Evolutionary conservation across 2,888 invertebrate genomes (phyloP).

Genomic region (Spodoptera picta): DNA sequence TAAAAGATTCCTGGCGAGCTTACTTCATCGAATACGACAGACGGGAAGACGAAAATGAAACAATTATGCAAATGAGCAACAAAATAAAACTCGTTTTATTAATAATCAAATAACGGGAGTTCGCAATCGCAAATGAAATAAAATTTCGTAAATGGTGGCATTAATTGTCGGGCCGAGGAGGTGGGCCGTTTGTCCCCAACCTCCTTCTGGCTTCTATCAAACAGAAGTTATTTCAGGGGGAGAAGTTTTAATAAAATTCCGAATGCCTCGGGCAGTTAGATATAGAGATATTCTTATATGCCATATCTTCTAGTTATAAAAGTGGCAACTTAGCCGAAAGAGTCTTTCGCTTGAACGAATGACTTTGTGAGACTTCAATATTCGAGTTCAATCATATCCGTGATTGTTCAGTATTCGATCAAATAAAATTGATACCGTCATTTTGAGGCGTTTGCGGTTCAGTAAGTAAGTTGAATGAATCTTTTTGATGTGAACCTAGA

Average conservation of each 20-base stretch:
- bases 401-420: slow-evolving; percentile 63
- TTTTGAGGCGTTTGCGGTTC: slow-evolving; percentile 45
- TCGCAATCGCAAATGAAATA: slow-evolving; percentile 83
- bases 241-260: slow-evolving; percentile 87
- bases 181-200: slow-evolving; percentile 56
- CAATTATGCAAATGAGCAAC: slow-evolving; percentile 86
- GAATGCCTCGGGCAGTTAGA: slow-evolving; percentile 80
- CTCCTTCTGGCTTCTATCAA: slow-evolving; percentile 80
- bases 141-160: slow-evolving; percentile 85
- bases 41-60: slow-evolving; percentile 82
- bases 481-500: slow-evolving; percentile 26
- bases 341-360: slow-evolving; percentile 68
- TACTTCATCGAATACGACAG: slow-evolving; percentile 78
- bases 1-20: slow-evolving; percentile 70
- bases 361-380: slow-evolving; percentile 75
- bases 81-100: slow-evolving; percentile 87
- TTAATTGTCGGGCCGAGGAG: slow-evolving; percentile 77
- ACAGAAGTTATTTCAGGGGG: slow-evolving; percentile 86
- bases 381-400: slow-evolving; percentile 64
- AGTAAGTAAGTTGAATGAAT: slow-evolving; percentile 40
- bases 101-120: slow-evolving; percentile 86
- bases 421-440: slow-evolving; percentile 53
- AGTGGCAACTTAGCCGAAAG: slow-evolving; percentile 71
- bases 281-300: slow-evolving; percentile 79
- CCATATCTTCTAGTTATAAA: slow-evolving; percentile 72